These are phyloP conservation scores for Chloroclysta siterata DNA, from an alignment of 2,888 invertebrate species.

Conservation along the genomic window DNA sequence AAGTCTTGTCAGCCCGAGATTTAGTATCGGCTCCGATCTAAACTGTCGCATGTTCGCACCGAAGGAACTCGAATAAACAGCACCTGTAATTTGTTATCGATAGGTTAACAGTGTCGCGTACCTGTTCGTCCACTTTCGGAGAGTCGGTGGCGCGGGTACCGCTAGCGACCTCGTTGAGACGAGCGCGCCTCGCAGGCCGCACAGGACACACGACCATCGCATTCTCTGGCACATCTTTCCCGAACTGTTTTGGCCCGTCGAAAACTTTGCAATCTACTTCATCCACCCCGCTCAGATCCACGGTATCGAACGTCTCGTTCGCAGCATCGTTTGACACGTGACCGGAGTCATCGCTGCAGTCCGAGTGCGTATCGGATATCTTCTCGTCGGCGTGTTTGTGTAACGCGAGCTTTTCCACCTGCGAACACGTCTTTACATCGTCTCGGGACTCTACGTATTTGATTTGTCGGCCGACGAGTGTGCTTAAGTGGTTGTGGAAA, in stretches of 20 bases:
- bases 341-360: constrained; percentile 92
- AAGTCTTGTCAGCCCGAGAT: constrained; percentile 50
- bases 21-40: constrained; percentile 57
- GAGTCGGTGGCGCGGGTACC: constrained; percentile 78
- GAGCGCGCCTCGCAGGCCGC: constrained; percentile 77
- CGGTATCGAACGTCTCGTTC: constrained; percentile 84
- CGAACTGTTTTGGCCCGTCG: constrained; percentile 70
- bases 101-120: constrained; percentile 82
- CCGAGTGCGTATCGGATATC: constrained; percentile 86
- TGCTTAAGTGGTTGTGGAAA: constrained; percentile 81
- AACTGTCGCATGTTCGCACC: constrained; percentile 55
- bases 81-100: constrained; percentile 79
- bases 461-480: constrained; percentile 80
- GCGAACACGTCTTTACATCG: constrained; percentile 73
- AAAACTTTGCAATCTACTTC: constrained; percentile 75
- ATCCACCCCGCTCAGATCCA: constrained; percentile 65
- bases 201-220: constrained; percentile 75
- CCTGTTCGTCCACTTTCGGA: constrained; percentile 84
- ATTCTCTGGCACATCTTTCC: constrained; percentile 71
- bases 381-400: constrained; percentile 78
- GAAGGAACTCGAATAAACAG: constrained; percentile 58
- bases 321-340: constrained; percentile 93
- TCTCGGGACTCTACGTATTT: constrained; percentile 74
- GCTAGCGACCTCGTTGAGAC: constrained; percentile 83
- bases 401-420: constrained; percentile 66